Evolutionary conservation across 2,113 vertebrate species (phyloP), one percentile per base, ranked within the genome.

Genomic region (Leptodactylus fuscus): DNA sequence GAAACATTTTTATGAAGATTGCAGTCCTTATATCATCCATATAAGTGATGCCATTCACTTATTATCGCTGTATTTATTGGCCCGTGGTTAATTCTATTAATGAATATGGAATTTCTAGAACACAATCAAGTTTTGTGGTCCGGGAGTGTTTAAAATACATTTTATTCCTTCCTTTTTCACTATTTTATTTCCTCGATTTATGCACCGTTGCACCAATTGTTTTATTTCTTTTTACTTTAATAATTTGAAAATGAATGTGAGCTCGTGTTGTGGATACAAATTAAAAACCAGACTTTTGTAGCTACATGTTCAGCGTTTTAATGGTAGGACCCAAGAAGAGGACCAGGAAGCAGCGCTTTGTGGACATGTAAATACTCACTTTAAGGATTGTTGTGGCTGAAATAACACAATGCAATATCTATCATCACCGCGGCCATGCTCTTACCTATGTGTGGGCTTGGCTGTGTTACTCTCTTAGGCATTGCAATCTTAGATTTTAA

Each of bases 1-100:
- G 77, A 67, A 81, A 81, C 77, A 86, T 86, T 86, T 85, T 86
- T 86, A 86, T 86, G 84, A 86, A 86, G 84, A 86, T 86, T 81
- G 76, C 84, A 86, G 36, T 73, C 84, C 84, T 86, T 71, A 80
- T 86, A 86, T 86, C 84, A 86, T 81, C 46, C 51, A 16, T 58
- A 73, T 81, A 86, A 81, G 65, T 73, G 84, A 81, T 86, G 44
- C 76, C 38, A 69, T 70, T 81, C 53, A 69, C 77, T 51, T 85
- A 86, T 81, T 86, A 86, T 60, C 9, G 38, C 38, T 71, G 70
- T 86, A 86, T 86, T 86, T 86, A 86, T 80, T 48, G 51, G 84
- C 48, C 84, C 77, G 67, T 86, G 84, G 84, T 86, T 86, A 86
- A 86, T 86, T 86, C 84, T 80, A 80, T 86, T 86, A 86, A 86